phyloP scores from a whole-genome alignment of 2,888 invertebrate genomes.

The Sinotaia quadrata region DNA sequence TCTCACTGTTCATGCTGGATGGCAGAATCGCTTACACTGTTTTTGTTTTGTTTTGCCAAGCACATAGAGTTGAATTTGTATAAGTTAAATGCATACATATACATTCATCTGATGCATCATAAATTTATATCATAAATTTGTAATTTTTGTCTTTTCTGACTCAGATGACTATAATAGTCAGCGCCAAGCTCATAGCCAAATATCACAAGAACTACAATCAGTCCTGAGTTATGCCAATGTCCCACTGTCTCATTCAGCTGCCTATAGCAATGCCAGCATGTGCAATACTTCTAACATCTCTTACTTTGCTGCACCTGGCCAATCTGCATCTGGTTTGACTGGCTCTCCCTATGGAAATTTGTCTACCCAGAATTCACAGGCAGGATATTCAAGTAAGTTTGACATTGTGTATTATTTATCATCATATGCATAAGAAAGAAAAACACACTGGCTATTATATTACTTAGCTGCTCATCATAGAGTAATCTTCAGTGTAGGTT shows the following conservation, averaged over 20 bases:
- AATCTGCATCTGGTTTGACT: neutral
- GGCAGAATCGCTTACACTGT: no score
- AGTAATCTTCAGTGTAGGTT: no score
- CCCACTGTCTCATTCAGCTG: constrained; percentile 37
- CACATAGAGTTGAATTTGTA: no score
- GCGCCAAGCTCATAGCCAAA: constrained; percentile 25
- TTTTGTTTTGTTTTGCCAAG: no score
- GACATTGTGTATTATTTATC: neutral
- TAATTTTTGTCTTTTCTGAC: no score
- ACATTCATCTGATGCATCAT: no score
- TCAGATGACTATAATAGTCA: constrained; percentile 22
- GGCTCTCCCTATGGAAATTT: constrained; percentile 10
- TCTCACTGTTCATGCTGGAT: no score
- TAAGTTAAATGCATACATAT: no score
- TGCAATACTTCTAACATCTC: constrained; percentile 30
- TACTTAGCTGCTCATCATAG: no score
- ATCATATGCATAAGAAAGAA: neutral
- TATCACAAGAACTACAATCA: constrained; percentile 40
- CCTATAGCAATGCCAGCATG: constrained; percentile 30
- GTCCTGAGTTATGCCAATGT: constrained; percentile 42
- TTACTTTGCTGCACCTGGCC: constrained; percentile 6
- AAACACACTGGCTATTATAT: no score
- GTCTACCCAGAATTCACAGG: neutral
- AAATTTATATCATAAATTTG: no score
- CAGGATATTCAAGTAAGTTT: neutral